Evolutionary conservation across 2,888 invertebrate species (phyloP).

Genomic region (Caenorhabditis virilis): DNA sequence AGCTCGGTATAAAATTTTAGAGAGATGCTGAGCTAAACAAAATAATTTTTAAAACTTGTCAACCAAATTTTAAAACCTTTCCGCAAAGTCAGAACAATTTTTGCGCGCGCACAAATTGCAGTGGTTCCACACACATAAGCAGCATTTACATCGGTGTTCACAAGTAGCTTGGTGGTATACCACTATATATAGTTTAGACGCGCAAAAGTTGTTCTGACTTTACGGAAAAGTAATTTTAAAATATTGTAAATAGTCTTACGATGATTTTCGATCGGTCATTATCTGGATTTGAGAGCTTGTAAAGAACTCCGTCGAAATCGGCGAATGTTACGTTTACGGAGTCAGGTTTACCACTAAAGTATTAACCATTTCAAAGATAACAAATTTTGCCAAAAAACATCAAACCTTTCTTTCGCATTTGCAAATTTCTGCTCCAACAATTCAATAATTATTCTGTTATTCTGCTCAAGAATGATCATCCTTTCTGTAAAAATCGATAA

Average conservation of each 20-base stretch:
- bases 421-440: conserved; percentile 91
- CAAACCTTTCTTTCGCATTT: conserved; percentile 92
- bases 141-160: too few relatives aligned
- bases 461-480: conserved; percentile 84
- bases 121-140: too few relatives aligned
- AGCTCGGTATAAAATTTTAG: conserved; percentile 93
- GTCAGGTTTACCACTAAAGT: conserved; percentile 89
- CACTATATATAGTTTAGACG: too few relatives aligned
- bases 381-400: conserved; percentile 1
- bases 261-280: conserved; percentile 95
- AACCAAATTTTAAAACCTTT: too few relatives aligned
- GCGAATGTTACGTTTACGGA: conserved; percentile 84
- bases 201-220: too few relatives aligned
- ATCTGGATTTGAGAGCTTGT: conserved; percentile 95
- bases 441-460: conserved; percentile 98
- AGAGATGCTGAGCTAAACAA: conserved; percentile 84
- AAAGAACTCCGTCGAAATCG: conserved; percentile 98
- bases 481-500: not conserved
- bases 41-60: too few relatives aligned
- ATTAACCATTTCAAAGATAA: conserved; percentile 65
- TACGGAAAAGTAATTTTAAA: too few relatives aligned
- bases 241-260: conserved; percentile 76
- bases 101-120: too few relatives aligned
- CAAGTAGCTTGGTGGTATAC: too few relatives aligned
- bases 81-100: too few relatives aligned